Conservation (phyloP, 2,113 vertebrate species). For the Calyptomena viridis region DNA sequence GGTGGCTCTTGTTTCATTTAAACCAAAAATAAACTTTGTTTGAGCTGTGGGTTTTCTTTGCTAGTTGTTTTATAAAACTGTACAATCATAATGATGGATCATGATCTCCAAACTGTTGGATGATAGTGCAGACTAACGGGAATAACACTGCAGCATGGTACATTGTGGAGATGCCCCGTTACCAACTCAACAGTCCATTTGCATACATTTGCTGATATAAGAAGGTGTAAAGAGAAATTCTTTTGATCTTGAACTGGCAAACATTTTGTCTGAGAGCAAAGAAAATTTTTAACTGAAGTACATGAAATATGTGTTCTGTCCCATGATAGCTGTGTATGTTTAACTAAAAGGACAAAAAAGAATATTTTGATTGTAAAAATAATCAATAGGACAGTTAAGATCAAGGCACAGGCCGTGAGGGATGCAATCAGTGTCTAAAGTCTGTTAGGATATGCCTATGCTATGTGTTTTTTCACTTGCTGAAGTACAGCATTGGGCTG, state of each 20-base stretch:
- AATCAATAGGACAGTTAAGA: not conserved
- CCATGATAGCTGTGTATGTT: not conserved
- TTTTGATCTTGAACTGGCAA: not conserved
- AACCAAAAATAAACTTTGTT: not conserved
- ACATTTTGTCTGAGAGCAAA: not conserved
- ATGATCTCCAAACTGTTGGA: not conserved
- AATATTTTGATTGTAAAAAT: not conserved
- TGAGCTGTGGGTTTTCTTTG: not conserved
- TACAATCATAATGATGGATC: not conserved
- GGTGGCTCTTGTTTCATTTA: not conserved
- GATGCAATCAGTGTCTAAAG: not conserved
- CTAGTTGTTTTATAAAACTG: not conserved
- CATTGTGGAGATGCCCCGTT: not conserved
- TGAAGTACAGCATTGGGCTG: not conserved
- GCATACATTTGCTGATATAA: not conserved
- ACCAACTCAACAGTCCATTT: not conserved
- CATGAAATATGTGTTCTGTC: not conserved
- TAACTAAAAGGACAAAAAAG: not conserved
- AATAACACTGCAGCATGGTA: not conserved
- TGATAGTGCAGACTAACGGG: not conserved
- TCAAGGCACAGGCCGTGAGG: not conserved
- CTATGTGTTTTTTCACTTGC: not conserved
- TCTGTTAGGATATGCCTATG: fast-evolving
- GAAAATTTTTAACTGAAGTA: not conserved
- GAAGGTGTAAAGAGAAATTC: not conserved